Percentiles rank a stretch among this genome's conserved stretches.
phyloP scores from a whole-genome alignment of 1,140 invertebrate genomes.

The Berghia stephanieae region DNA sequence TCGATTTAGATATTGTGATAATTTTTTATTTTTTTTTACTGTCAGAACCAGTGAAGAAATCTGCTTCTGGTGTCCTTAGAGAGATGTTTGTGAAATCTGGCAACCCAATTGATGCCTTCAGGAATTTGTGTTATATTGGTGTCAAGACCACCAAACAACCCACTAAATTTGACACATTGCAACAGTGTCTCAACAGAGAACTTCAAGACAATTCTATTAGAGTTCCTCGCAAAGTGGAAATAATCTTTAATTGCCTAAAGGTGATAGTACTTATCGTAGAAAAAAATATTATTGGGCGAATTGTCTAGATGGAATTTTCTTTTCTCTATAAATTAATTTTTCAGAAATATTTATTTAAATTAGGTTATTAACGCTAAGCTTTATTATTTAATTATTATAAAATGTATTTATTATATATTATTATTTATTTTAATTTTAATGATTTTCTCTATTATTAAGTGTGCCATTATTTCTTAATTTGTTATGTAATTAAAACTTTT shows the following conservation, averaged over 20 bases:
- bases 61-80: constrained; percentile 75
- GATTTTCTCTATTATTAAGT: too few species aligned
- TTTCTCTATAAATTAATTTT: background rate
- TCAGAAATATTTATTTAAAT: background rate
- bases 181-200: constrained; percentile 70
- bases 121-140: constrained; percentile 78
- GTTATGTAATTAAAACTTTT: too few species aligned
- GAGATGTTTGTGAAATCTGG: constrained; percentile 74
- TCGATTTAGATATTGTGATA: background rate
- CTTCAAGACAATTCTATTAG: constrained; percentile 77
- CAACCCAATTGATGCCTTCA: constrained; percentile 77
- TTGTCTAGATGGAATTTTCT: too few species aligned
- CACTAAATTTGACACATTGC: constrained; percentile 72
- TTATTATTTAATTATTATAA: too few species aligned
- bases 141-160: constrained; percentile 69
- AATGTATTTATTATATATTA: too few species aligned
- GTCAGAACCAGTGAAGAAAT: too few species aligned
- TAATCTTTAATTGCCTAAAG: constrained; percentile 77
- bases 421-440: too few species aligned
- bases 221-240: constrained; percentile 73
- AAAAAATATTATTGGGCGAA: background rate
- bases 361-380: too few species aligned
- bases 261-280: constrained; percentile 55
- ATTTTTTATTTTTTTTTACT: constrained; percentile 18
- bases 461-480: too few species aligned